Evolutionary conservation across 2,797 vertebrate species (phyloP), one percentile per base, ranked within the genome.

Genomic region (Sebastolobus altivelis): DNA sequence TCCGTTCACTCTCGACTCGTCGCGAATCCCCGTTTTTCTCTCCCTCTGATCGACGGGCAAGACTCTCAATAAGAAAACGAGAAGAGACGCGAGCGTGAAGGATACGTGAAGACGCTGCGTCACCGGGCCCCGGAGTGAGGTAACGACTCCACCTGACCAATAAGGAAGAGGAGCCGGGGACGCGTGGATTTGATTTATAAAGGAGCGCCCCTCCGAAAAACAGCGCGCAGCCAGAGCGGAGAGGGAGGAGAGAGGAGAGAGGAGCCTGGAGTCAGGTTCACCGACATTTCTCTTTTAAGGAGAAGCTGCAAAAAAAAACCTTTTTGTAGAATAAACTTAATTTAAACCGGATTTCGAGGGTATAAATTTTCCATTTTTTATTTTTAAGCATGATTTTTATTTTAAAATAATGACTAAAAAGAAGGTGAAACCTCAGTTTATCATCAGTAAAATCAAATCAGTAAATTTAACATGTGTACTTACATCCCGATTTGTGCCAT

Each of bases 81-180:
- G 97, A 97, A 95, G 98, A 97, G 97, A 97, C 96, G 96, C 96
- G 92, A 95, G 94, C 96, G 94, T 96, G 97, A 98, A 99, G 97
- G 98, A 98, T 97, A 97, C 97, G 97, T 95, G 97, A 98, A 99
- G 98, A 97, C 97, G 94, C 95, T 88, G 97, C 97, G 97, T 99
- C 98, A 98, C 96, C 90, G 93, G 93, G 94, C 75, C 80, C 80
- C 82, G 60, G 87, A 87, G 97, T 98, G 98, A 98, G 97, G 97
- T 97, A 96, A 92, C 96, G 93, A 90, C 91, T 94, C 92, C 95
- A 93, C 96, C 96, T 96, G 91, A 96, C 98, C 98, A 99, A 99
- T 99, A 97, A 98, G 97, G 92, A 93, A 66, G 87, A 81, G 79
- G 94, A 86, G 61, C 86, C 81, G 79, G 79, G 86, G 81, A 80